Conservation (phyloP, 1,140 invertebrate genomes). For the Drosophila repleta region DNA sequence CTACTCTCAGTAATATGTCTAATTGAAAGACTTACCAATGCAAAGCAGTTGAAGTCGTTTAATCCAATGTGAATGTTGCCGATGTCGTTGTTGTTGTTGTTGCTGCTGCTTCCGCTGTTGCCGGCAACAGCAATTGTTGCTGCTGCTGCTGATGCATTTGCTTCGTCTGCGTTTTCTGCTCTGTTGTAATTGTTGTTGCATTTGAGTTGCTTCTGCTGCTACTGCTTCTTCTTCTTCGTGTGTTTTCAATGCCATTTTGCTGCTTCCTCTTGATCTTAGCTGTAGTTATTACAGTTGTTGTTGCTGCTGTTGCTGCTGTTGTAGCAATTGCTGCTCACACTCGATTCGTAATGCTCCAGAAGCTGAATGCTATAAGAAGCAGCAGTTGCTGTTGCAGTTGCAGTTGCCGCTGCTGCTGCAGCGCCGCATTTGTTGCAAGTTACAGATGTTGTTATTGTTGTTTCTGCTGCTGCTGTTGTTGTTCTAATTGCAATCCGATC, state of each 20-base stretch:
- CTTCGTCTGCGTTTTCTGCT: constrained; percentile 48
- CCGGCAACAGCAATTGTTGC: constrained; percentile 49
- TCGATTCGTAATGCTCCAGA: neutral
- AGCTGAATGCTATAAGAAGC: constrained; percentile 24
- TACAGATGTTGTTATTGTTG: constrained; percentile 8
- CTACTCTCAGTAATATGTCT: neutral
- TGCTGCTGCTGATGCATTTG: constrained; percentile 28
- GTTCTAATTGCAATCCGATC: constrained; percentile 3
- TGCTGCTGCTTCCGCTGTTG: constrained; percentile 50
- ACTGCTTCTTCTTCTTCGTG: constrained; percentile 20
- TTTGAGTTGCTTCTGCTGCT: constrained; percentile 27
- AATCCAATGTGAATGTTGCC: constrained; percentile 55
- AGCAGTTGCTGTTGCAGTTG: constrained; percentile 33
- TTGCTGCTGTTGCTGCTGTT: constrained; percentile 17
- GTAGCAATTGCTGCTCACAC: constrained; percentile 34
- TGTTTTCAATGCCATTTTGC: constrained; percentile 52
- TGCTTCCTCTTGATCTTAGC: constrained; percentile 21
- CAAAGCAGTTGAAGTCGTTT: constrained; percentile 63
- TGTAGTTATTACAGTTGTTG: constrained; percentile 12
- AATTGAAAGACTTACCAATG: constrained; percentile 55
- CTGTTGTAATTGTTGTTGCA: constrained; percentile 45
- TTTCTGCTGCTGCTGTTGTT: neutral
- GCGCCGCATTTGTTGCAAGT: constrained; percentile 59
- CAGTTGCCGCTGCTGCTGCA: constrained; percentile 26
- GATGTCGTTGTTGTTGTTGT: constrained; percentile 25